Conservation (phyloP, 2,113 vertebrate species). For the Sinocyclocheilus anshuiensis region DNA sequence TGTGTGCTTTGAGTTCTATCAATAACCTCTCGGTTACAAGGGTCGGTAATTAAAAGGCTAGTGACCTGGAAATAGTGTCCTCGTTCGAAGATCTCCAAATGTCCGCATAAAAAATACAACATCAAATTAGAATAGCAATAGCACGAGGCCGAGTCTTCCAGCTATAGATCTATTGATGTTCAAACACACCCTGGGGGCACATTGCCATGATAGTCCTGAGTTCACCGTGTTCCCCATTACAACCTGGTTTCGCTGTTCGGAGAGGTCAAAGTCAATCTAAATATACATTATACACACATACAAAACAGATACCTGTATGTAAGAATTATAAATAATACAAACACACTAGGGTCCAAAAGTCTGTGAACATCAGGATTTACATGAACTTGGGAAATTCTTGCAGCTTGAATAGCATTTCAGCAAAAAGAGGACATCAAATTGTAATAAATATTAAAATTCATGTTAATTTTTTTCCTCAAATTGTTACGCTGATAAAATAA, state of each 20-base stretch:
- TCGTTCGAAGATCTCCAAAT: slow-evolving; percentile 75
- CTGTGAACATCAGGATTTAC: background rate
- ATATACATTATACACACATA: background rate
- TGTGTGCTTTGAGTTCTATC: slow-evolving; percentile 61
- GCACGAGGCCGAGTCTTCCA: slow-evolving; percentile 48
- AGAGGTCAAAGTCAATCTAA: slow-evolving; percentile 37
- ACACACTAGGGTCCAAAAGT: background rate
- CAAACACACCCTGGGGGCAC: slow-evolving; percentile 42
- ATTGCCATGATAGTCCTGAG: slow-evolving; percentile 44
- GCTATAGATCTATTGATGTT: slow-evolving; percentile 53
- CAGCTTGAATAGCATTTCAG: background rate
- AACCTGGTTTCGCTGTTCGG: background rate
- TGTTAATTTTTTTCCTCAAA: background rate
- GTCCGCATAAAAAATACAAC: slow-evolving; percentile 49
- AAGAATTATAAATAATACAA: background rate
- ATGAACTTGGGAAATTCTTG: background rate
- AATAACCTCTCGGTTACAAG: slow-evolving; percentile 85
- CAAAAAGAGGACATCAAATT: background rate
- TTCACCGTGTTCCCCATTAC: slow-evolving; percentile 35
- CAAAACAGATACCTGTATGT: background rate
- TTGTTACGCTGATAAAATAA: background rate
- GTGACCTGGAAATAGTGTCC: slow-evolving; percentile 83
- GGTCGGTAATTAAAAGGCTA: slow-evolving; percentile 88
- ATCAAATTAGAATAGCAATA: slow-evolving; percentile 53
- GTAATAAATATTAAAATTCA: background rate